Base-by-base conservation (phyloP, 2,797 vertebrate species). In the Saxicola maurus region DNA sequence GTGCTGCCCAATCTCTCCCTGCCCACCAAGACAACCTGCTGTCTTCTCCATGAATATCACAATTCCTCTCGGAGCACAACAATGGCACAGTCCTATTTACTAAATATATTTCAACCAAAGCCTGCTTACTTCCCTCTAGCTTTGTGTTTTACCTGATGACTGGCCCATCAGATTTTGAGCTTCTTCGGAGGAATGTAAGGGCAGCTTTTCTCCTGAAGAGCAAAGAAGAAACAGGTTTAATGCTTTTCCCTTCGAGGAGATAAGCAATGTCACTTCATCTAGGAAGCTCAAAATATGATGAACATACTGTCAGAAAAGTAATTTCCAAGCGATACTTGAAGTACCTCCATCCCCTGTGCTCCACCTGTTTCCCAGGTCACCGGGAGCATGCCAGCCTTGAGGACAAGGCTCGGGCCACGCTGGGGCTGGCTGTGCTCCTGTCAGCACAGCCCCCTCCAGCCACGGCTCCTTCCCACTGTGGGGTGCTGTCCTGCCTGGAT, bases 131-230 rank as follows among this genome's bases (percentile, higher is more conserved):
- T 94, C 92, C 91, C 94, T 96, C 67, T 51, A 87, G 53, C 87
- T 91, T 91, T 90, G 71, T 84, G 77, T 87, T 97, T 98, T 98
- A 98, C 97, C 97, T 98, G 97, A 96, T 78, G 97, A 96, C 80
- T 98, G 97, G 96, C 97, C 97, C 97, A 98, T 98, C 97, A 98
- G 97, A 97, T 97, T 98, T 97, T 97, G 97, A 98, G 97, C 97
- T 98, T 98, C 97, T 97, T 98, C 97, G 96, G 97, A 98, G 97
- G 97, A 97, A 97, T 98, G 97, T 97, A 98, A 97, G 96, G 97
- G 97, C 97, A 98, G 97, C 97, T 98, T 98, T 97, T 98, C 97
- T 98, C 97, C 97, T 98, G 97, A 97, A 98, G 97, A 98, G 97
- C 97, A 98, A 97, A 98, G 97, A 97, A 98, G 97, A 98, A 94